Evolutionary conservation across 92 coral and sea anemone species (phyloP), one percentile per base, ranked within the genome.

Genomic region (Micromussa lordhowensis): DNA sequence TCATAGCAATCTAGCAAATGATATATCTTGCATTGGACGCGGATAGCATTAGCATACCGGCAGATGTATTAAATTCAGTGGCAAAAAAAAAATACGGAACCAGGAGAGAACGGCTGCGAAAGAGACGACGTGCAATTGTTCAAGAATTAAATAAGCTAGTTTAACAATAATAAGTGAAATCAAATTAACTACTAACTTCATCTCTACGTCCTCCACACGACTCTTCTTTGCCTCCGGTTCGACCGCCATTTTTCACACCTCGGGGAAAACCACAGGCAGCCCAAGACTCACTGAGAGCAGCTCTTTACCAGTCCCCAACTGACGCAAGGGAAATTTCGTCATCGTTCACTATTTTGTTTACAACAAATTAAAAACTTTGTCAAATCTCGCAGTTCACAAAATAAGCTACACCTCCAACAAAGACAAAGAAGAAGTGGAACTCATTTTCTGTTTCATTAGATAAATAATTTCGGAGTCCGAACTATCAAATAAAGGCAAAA

Each of bases 161-260:
- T 22, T 16, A 61, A 59, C 21, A 17, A n/a, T 64, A 28, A 64
- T n/a, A 0, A 19, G 6, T 24, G 14, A 11, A 63, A 63, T 22
- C 3, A 58, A 24, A 66, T 66, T 9, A 66, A 28, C 32, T 17
- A 13, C 89, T 34, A 68, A 93, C 96, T 75, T 83, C 81, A 93
- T 68, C 30, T 79, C 90, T 18, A 86, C 75, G 57, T 90, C 58
- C 30, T 79, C 90, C n/a, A 86, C 69, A 44, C 92, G 86, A 68
- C 75, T 83, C 84, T 88, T 91, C 91, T 93, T 93, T 0, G 93
- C 63, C 78, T 91, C 91, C 49, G 96, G 96, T 79, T 87, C 90
- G 16, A 10, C 79, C 86, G 90, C 90, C 90, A 87, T 87, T 68
- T 59, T 31, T 24, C 10, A 24, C 68, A 5, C 17, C 32, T n/a